phyloP scores from a whole-genome alignment of 2,797 vertebrate species.

The Choloepus didactylus region DNA sequence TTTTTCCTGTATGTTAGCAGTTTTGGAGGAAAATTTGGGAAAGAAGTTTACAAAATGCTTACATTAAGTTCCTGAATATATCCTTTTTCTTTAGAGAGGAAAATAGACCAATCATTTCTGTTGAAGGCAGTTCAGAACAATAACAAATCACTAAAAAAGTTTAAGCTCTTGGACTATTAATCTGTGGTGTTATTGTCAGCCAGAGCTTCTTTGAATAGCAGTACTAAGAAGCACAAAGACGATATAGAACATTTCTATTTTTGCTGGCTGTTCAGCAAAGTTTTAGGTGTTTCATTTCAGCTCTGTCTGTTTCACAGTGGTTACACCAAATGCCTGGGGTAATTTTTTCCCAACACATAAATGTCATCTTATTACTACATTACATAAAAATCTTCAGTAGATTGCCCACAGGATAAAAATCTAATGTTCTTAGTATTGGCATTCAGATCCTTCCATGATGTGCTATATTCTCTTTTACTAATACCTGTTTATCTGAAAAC shows the following conservation, averaged over 20 bases:
- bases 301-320: not conserved
- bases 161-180: not conserved
- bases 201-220: not conserved
- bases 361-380: not conserved
- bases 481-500: not conserved
- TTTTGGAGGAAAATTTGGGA: constrained; percentile 52
- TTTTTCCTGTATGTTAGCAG: constrained; percentile 19
- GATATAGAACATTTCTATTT: not conserved
- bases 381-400: not conserved
- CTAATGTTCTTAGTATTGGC: not conserved
- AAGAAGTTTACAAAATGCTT: constrained; percentile 57
- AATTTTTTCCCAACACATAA: not conserved
- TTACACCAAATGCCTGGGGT: not conserved
- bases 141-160: not conserved
- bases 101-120: not conserved
- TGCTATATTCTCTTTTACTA: not conserved
- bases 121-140: not conserved
- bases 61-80: not conserved
- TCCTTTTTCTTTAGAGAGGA: not conserved
- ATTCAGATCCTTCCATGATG: not conserved
- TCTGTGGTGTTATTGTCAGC: not conserved
- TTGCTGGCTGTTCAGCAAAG: not conserved
- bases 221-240: not conserved
- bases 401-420: not conserved
- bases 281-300: not conserved